Percentiles rank a stretch among this genome's conserved stretches.
Evolutionary conservation across 2,888 invertebrate genomes (phyloP).

Genomic region (Molanna angustata): DNA sequence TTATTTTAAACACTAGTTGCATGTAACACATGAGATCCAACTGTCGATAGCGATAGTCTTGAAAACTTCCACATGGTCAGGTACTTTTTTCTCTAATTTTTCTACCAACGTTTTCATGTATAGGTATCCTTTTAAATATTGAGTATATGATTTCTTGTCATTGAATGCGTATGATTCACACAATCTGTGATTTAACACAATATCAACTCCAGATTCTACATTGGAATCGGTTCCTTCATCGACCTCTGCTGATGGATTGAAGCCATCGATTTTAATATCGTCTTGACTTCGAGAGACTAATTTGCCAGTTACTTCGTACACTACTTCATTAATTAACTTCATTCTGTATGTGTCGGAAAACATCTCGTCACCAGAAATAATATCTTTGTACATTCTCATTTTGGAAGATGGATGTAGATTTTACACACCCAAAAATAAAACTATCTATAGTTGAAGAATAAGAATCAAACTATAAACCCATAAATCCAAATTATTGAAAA

Average conservation of each 20-base stretch:
- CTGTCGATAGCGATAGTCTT: no score
- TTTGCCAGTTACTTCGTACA: constrained; percentile 93
- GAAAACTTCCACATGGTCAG: constrained; percentile 84
- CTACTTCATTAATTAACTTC: constrained; percentile 86
- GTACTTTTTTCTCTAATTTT: constrained; percentile 74
- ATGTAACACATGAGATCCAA: no score
- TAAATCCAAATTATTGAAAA: no score
- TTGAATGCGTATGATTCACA: constrained; percentile 80
- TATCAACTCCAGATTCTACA: constrained; percentile 83
- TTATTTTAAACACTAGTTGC: no score
- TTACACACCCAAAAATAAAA: constrained; percentile 58
- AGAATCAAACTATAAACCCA: no score
- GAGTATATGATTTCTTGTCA: constrained; percentile 89
- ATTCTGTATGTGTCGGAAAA: constrained; percentile 95
- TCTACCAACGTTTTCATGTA: constrained; percentile 87
- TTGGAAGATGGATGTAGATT: constrained; percentile 58
- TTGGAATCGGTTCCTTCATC: constrained; percentile 73
- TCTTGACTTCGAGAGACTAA: constrained; percentile 70
- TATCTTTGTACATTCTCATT: constrained; percentile 95
- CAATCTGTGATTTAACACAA: constrained; percentile 90
- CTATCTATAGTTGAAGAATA: no score
- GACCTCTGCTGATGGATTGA: constrained; percentile 90
- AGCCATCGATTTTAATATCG: constrained; percentile 79
- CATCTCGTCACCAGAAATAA: constrained; percentile 97
- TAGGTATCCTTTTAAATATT: constrained; percentile 95